These are phyloP conservation scores for Malaclemys terrapin DNA, from an alignment of 2,113 vertebrate genomes.

Conservation along the genomic window DNA sequence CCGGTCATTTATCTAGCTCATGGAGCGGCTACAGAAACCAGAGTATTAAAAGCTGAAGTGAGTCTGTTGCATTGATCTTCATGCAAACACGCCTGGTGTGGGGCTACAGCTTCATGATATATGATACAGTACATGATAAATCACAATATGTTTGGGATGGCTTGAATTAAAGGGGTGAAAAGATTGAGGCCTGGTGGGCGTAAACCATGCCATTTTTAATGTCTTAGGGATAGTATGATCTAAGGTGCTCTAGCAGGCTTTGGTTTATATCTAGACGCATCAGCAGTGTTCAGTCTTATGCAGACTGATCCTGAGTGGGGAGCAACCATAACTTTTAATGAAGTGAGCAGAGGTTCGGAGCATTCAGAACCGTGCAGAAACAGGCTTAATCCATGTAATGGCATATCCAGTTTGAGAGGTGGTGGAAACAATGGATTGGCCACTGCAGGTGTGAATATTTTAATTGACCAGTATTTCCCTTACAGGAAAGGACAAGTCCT, in stretches of 20 bases:
- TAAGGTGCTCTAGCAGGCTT: neutral
- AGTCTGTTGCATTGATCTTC: neutral
- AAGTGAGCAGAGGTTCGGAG: neutral
- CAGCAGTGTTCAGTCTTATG: conserved; percentile 15
- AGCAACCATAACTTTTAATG: neutral
- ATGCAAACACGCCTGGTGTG: neutral
- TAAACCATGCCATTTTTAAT: neutral
- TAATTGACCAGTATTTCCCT: neutral
- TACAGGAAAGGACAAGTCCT: neutral
- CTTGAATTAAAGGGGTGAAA: neutral
- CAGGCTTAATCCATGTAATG: neutral
- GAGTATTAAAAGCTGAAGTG: neutral
- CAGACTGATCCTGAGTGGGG: neutral
- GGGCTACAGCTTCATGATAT: neutral
- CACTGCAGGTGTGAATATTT: neutral
- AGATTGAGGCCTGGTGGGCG: neutral
- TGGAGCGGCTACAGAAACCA: neutral
- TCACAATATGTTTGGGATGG: neutral
- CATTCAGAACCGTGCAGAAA: neutral
- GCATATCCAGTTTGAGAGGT: neutral
- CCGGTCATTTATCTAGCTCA: neutral
- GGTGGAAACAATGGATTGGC: neutral
- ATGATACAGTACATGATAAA: neutral
- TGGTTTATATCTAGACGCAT: neutral
- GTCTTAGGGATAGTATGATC: neutral